Conservation (phyloP, 1,140 invertebrate species). For the Drosophila sulfurigaster region DNA sequence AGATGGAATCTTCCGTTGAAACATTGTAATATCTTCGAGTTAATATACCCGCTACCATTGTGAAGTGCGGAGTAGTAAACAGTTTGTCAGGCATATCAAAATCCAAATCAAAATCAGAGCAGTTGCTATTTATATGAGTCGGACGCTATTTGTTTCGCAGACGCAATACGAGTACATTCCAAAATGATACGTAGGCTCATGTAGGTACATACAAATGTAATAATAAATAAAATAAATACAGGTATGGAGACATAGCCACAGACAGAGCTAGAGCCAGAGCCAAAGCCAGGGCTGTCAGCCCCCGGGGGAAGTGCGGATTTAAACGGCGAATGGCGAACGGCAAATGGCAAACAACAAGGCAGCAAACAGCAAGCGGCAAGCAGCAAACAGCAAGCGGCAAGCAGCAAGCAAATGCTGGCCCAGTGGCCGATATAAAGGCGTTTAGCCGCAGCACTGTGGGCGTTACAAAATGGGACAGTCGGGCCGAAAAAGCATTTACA, state of each 20-base stretch:
- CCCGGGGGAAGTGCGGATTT: constrained; percentile 15
- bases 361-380: background rate
- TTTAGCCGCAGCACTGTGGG: constrained; percentile 46
- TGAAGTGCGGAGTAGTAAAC: constrained; percentile 45
- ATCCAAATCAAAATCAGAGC: constrained; percentile 40
- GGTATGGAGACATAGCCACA: constrained; percentile 23
- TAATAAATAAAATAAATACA: constrained; percentile 40
- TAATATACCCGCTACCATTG: constrained; percentile 14
- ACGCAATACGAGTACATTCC: constrained; percentile 43
- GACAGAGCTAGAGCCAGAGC: background rate
- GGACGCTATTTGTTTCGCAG: constrained; percentile 41
- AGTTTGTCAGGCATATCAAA: constrained; percentile 67
- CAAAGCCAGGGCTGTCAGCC: constrained; percentile 10
- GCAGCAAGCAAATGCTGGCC: constrained; percentile 38
- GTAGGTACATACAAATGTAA: constrained; percentile 22
- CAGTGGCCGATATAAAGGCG: constrained; percentile 70
- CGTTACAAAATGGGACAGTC: constrained; percentile 50
- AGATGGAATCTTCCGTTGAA: too few relatives aligned
- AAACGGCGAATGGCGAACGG: constrained; percentile 11
- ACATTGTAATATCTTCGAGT: too few relatives aligned
- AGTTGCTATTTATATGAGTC: constrained; percentile 54
- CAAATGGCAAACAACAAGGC: background rate
- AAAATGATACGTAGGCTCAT: constrained; percentile 41
- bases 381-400: background rate
- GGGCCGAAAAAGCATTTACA: constrained; percentile 30